Conservation (phyloP, 1,140 invertebrate genomes). For the Drosophila tsacasi region DNA sequence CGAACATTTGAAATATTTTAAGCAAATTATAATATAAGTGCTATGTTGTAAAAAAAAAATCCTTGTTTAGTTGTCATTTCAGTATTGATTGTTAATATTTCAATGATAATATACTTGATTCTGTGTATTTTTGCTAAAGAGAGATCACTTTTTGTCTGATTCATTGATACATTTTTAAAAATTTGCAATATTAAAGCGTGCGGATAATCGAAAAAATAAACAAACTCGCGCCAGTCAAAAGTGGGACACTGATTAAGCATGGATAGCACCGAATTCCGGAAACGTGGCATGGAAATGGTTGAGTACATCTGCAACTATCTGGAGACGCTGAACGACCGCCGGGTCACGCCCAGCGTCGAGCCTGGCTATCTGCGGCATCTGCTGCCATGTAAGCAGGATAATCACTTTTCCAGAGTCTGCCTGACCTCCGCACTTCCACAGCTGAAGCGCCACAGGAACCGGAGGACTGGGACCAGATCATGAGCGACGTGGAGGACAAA, state of each 20-base stretch:
- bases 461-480: constrained; percentile 96
- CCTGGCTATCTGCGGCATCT: constrained; percentile 95
- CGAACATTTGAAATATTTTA: neutral
- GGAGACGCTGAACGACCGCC: constrained; percentile 92
- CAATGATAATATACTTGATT: neutral
- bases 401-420: neutral
- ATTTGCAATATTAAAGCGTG: constrained; percentile 8
- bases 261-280: constrained; percentile 95
- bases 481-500: constrained; percentile 97
- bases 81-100: neutral
- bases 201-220: constrained; percentile 16
- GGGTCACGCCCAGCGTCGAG: constrained; percentile 96
- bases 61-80: neutral
- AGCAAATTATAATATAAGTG: neutral
- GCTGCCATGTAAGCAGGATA: constrained; percentile 88
- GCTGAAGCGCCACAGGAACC: constrained; percentile 93
- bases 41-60: neutral
- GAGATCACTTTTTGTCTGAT: constrained; percentile 16
- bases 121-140: neutral
- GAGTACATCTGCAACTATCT: constrained; percentile 99
- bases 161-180: constrained; percentile 26
- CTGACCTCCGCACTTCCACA: constrained; percentile 12
- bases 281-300: constrained; percentile 97
- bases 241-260: constrained; percentile 86
- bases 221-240: constrained; percentile 22